Conservation (phyloP, 2,113 vertebrate species). For the Aegotheles bennettii region DNA sequence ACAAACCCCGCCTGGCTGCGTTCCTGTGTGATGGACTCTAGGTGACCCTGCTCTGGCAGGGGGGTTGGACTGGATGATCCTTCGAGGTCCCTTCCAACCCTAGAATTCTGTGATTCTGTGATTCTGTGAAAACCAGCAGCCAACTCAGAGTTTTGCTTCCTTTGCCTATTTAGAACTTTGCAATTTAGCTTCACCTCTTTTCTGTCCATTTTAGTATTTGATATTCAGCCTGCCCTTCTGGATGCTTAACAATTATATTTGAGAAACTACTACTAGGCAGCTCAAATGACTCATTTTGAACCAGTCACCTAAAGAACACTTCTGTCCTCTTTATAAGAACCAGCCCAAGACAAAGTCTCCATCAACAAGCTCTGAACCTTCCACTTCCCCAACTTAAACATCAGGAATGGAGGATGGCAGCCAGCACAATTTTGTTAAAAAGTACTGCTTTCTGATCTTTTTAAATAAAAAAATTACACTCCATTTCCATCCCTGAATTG, state of each 20-base stretch:
- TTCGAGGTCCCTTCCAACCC: too few relatives aligned
- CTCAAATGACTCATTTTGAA: background rate
- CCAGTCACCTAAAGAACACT: too few relatives aligned
- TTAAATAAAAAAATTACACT: background rate
- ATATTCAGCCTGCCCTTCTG: background rate
- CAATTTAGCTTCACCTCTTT: background rate
- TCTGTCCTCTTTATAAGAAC: background rate
- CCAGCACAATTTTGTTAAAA: background rate
- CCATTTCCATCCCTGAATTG: background rate
- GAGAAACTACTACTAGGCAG: background rate
- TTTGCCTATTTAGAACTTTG: background rate
- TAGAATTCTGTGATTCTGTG: too few relatives aligned
- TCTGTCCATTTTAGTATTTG: background rate
- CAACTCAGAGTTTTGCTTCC: background rate
- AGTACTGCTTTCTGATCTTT: background rate
- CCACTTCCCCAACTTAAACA: background rate
- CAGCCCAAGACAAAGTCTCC: background rate
- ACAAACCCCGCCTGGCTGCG: too few relatives aligned
- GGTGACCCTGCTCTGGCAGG: too few relatives aligned
- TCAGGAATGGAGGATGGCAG: background rate
- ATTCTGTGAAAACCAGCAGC: background rate
- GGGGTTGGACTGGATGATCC: too few relatives aligned
- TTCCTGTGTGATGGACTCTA: too few relatives aligned
- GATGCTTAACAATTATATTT: background rate
- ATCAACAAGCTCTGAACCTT: background rate